Percentiles rank a stretch among this genome's conserved stretches.
phyloP scores from a whole-genome alignment of 2,888 invertebrate species.

The Caenorhabditis macrosperma region DNA sequence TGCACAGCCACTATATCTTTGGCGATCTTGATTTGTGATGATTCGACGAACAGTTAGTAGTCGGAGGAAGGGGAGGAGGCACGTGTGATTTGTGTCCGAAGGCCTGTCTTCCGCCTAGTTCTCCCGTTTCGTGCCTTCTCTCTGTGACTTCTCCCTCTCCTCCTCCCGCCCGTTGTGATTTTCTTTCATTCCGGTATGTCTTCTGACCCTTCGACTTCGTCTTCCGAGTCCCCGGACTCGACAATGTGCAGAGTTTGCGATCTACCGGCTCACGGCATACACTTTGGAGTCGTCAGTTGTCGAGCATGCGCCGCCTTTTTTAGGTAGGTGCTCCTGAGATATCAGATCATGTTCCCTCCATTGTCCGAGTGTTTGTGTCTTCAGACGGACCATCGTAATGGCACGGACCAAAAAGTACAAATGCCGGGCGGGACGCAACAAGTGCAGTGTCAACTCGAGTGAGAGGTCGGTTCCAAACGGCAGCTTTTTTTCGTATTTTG shows the following conservation, averaged over 20 bases:
- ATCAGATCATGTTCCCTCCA: neutral
- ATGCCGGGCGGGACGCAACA: slow-evolving; percentile 56
- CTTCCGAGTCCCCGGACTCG: neutral
- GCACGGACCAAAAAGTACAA: slow-evolving; percentile 51
- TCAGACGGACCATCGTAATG: slow-evolving; percentile 61
- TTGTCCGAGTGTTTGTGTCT: neutral
- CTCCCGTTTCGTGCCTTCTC: slow-evolving; percentile 33
- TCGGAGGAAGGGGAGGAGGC: slow-evolving; percentile 26
- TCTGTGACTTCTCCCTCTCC: slow-evolving; percentile 10
- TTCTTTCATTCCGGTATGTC: slow-evolving; percentile 18
- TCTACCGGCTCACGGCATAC: slow-evolving; percentile 26
- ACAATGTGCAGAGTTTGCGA: slow-evolving; percentile 22
- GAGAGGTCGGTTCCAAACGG: slow-evolving; percentile 9
- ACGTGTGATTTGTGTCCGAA: slow-evolving; percentile 48
- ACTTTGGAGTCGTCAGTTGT: slow-evolving; percentile 45
- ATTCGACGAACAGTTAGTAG: slow-evolving; percentile 43
- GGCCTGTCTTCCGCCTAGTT: slow-evolving; percentile 1
- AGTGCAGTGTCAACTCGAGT: slow-evolving; percentile 48
- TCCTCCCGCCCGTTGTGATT: neutral
- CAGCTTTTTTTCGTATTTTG: neutral
- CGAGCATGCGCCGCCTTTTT: slow-evolving; percentile 49
- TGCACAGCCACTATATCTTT: too few species aligned
- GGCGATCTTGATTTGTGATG: slow-evolving; percentile 30
- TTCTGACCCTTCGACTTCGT: slow-evolving; percentile 41
- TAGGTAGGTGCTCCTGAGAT: slow-evolving; percentile 9